These are phyloP conservation scores for Paramacrobiotus metropolitanus DNA, from an alignment of 1,140 invertebrate genomes.

Conservation along the genomic window DNA sequence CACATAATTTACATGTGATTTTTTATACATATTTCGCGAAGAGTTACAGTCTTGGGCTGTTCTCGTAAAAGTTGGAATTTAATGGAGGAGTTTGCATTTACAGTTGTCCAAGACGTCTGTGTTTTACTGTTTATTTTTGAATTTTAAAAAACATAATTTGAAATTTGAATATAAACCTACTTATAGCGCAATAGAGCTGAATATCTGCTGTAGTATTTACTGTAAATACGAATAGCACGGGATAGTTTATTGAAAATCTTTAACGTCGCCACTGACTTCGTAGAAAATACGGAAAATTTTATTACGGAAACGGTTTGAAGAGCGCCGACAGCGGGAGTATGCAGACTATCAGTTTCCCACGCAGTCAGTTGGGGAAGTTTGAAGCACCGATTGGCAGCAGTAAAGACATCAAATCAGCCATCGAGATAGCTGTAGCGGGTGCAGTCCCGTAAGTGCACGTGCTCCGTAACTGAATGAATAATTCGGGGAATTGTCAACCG, in stretches of 20 bases:
- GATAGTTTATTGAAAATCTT: no score
- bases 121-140: neutral
- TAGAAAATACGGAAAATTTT: no score
- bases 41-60: no score
- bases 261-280: no score
- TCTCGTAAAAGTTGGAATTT: no score
- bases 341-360: slow-evolving; percentile 15
- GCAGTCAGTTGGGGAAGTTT: slow-evolving; percentile 15
- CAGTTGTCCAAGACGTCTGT: neutral
- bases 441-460: neutral
- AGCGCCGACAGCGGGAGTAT: slow-evolving; percentile 26
- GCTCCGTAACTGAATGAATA: neutral
- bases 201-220: slow-evolving; percentile 20
- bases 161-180: neutral
- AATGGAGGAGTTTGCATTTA: no score
- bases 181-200: neutral
- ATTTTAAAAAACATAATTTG: neutral
- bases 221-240: no score
- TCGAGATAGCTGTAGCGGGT: slow-evolving; percentile 22
- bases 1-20: no score
- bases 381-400: slow-evolving; percentile 25
- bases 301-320: slow-evolving; percentile 29
- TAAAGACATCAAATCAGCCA: slow-evolving; percentile 29
- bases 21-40: no score
- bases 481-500: slow-evolving; percentile 15